A percentile compares a stretch with the other conserved stretches of the same genome.
These are phyloP conservation scores for Sarcophilus harrisii DNA, from an alignment of 2,797 vertebrate species.

Conservation along the genomic window DNA sequence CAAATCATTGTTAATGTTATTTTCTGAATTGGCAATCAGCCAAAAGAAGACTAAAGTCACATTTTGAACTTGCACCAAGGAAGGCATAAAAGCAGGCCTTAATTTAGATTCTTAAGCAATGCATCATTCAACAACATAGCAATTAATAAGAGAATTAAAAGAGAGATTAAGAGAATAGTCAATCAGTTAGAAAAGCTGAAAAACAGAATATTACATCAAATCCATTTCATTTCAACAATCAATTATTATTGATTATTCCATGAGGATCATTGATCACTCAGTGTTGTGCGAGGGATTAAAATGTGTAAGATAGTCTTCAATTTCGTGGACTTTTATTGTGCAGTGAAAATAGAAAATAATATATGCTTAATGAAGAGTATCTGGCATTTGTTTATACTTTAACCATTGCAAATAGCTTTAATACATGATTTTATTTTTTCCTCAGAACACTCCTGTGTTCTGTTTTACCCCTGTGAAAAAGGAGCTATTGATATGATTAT, in stretches of 20 bases:
- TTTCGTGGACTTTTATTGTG: neutral
- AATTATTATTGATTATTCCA: neutral
- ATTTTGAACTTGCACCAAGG: neutral
- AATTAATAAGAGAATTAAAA: neutral
- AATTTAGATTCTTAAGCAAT: neutral
- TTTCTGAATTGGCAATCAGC: neutral
- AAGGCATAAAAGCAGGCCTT: neutral
- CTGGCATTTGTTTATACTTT: neutral
- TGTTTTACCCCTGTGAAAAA: neutral
- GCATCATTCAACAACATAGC: neutral
- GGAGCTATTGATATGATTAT: neutral
- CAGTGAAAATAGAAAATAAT: neutral
- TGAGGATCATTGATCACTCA: neutral
- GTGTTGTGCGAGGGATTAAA: neutral
- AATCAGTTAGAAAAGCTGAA: neutral
- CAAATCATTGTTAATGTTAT: neutral
- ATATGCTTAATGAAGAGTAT: neutral
- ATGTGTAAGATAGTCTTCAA: neutral
- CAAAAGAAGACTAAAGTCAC: neutral
- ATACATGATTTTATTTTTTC: neutral
- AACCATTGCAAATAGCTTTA: neutral
- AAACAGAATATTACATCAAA: neutral
- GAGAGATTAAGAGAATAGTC: neutral
- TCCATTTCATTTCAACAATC: neutral
- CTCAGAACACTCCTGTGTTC: neutral